A percentile compares a stretch with the other conserved stretches of the same genome.
These are phyloP conservation scores for Sebastes matsubarae DNA, from an alignment of 2,797 vertebrate species.

Conservation along the genomic window DNA sequence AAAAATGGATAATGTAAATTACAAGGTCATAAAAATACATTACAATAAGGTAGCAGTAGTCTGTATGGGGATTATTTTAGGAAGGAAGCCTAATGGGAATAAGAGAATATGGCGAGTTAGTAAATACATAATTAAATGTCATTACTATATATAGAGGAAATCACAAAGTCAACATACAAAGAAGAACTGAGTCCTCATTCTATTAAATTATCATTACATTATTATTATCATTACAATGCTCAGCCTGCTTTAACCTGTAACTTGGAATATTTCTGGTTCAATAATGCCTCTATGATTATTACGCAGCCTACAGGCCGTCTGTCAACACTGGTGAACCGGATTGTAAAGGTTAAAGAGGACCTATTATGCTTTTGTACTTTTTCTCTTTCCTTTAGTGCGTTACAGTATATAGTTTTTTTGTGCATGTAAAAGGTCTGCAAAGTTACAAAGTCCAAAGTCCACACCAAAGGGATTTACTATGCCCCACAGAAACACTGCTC, in stretches of 20 bases:
- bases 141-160: neutral
- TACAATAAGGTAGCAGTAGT: neutral
- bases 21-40: neutral
- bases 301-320: neutral
- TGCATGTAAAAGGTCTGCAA: too few species aligned
- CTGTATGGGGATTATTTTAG: neutral
- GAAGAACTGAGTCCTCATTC: too few species aligned
- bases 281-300: neutral
- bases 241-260: neutral
- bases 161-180: too few species aligned
- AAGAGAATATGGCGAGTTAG: neutral
- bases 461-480: too few species aligned
- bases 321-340: neutral
- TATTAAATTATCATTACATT: too few species aligned
- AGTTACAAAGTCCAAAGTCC: too few species aligned
- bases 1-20: neutral
- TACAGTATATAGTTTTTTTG: too few species aligned
- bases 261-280: neutral
- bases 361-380: too few species aligned
- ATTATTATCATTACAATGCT: neutral
- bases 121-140: neutral
- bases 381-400: too few species aligned
- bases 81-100: neutral
- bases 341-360: neutral
- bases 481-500: too few species aligned